Evolutionary conservation across 2,888 invertebrate genomes (phyloP).

Genomic region (Blastobasis lacticolella): DNA sequence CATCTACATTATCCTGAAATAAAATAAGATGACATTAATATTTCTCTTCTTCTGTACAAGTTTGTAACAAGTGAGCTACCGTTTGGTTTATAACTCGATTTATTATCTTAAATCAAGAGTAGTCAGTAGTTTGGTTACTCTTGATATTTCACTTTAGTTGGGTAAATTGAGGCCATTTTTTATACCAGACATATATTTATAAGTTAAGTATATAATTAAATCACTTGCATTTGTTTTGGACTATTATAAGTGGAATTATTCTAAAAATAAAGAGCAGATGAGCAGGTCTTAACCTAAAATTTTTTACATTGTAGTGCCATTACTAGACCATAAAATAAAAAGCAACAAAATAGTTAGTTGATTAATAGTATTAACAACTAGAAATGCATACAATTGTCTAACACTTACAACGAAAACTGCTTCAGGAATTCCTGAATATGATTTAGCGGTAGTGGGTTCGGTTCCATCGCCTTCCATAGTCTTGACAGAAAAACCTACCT

Average conservation of each 20-base stretch:
- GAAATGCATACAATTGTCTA: no score
- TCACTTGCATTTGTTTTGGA: background rate
- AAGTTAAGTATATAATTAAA: background rate
- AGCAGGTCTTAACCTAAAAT: background rate
- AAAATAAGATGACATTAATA: constrained; percentile 8
- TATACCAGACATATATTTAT: background rate
- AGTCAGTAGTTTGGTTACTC: background rate
- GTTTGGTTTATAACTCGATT: background rate
- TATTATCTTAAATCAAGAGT: background rate
- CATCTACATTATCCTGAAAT: constrained; percentile 93
- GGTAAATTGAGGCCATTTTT: background rate
- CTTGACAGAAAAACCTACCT: background rate
- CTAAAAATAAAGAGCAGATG: background rate
- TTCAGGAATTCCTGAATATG: constrained; percentile 90
- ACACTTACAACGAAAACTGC: constrained; percentile 88
- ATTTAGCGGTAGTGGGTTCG: constrained; percentile 58
- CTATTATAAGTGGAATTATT: background rate
- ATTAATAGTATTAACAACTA: background rate
- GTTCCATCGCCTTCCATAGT: constrained; percentile 62
- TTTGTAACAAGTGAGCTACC: background rate
- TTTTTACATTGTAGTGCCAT: background rate
- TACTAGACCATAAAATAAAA: background rate
- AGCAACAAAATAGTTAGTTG: background rate
- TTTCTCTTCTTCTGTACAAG: background rate
- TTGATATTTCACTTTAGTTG: background rate